Evolutionary conservation across 1,140 invertebrate species (phyloP), one percentile per base, ranked within the genome.

Genomic region (Pseudomyrmex cubaensis): DNA sequence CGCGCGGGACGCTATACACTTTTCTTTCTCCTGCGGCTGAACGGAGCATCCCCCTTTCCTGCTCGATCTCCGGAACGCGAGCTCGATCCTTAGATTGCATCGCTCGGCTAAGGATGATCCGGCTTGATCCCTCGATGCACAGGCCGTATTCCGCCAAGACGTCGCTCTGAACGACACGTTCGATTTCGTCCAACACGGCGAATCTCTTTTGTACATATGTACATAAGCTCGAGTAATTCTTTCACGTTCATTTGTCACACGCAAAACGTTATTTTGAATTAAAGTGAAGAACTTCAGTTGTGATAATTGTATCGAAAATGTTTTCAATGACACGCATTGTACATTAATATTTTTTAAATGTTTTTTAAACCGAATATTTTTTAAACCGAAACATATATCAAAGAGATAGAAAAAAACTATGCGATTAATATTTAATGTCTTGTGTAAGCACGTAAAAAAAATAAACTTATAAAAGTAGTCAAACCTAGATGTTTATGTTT

Each of bases 1-100:
- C 91, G 85, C 92, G 86, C 88, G 84, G 88, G 70, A 89, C 82
- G 86, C 52, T 85, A 83, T 66, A 77, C 64, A 84, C 85, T 88
- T 76, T 89, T 82, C 75, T 80, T 84, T 73, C 62, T 83, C 70
- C 17, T 22, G 59, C 35, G 61, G 62, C 75, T 35, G 63, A 35
- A 2, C 61, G 25, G 12, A 48, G 17, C 66, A 7, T 83, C 54
- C 78, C 56, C 74, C 77, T 63, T 44, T 57, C 64, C 62, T 13
- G 64, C 56, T 69, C 78, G 84, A 83, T 83, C 69, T 57, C 80
- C 35, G 63, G 63, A 67, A 69, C 50, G 70, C 59, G 70, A 64
- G 70, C 59, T 57, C 78, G 78, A 74, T 73, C 78, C 69, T 80
- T 80, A 80, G 76, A 80, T 80, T 80, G 76, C 76, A 72, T 72